A percentile compares a stretch with the other conserved stretches of the same genome.
Evolutionary conservation across 2,888 invertebrate genomes (phyloP).

Genomic region (Amiota communis): DNA sequence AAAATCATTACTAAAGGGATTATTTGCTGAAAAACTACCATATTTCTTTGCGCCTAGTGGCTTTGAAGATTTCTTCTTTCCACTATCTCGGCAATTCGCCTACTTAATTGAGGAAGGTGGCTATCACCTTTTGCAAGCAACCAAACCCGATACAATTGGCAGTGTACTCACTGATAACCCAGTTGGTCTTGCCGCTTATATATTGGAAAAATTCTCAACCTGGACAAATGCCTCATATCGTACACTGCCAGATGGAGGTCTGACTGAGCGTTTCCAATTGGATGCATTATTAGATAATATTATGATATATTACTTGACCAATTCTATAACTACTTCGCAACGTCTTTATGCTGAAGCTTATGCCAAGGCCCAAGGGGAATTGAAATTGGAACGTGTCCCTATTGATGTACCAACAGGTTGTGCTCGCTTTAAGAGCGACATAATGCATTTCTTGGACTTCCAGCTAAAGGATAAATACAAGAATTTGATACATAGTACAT

Average conservation of each 20-base stretch:
- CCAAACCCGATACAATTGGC: constrained; percentile 91
- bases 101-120: constrained; percentile 74
- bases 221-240: constrained; percentile 78
- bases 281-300: constrained; percentile 80
- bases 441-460: constrained; percentile 77
- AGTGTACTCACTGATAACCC: constrained; percentile 75
- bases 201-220: constrained; percentile 88
- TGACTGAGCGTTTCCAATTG: constrained; percentile 75
- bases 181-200: constrained; percentile 89
- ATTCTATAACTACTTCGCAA: constrained; percentile 81
- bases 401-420: constrained; percentile 82
- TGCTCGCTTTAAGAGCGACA: constrained; percentile 82
- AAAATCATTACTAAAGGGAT: constrained; percentile 66
- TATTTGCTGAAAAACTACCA: constrained; percentile 76
- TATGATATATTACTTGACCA: constrained; percentile 86
- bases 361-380: constrained; percentile 48
- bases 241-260: constrained; percentile 78
- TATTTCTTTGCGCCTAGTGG: constrained; percentile 76
- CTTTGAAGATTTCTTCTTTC: constrained; percentile 74
- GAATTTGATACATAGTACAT: constrained; percentile 81
- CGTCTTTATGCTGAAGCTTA: constrained; percentile 80
- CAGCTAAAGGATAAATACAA: constrained; percentile 77
- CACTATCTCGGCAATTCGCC: constrained; percentile 63
- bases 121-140: constrained; percentile 85
- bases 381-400: constrained; percentile 75